phyloP scores from a whole-genome alignment of 2,888 invertebrate species.

The Apamea epomidion region DNA sequence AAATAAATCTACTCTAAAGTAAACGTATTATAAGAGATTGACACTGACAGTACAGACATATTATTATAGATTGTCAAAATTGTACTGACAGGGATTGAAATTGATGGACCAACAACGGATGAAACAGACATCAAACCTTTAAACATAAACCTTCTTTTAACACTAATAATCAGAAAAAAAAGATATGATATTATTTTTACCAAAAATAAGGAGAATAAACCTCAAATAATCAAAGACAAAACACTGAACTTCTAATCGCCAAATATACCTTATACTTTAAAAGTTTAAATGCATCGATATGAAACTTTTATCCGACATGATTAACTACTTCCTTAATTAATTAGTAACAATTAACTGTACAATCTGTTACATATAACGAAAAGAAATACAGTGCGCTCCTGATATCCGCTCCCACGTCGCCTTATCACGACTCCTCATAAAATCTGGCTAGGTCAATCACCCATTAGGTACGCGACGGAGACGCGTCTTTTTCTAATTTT shows the following conservation, averaged over 20 bases:
- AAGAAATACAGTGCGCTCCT: constrained; percentile 32
- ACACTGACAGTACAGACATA: constrained; percentile 17
- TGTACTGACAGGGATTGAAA: background rate
- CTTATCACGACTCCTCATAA: constrained; percentile 64
- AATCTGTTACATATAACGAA: constrained; percentile 43
- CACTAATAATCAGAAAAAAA: background rate
- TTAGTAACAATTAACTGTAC: constrained; percentile 19
- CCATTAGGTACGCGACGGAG: constrained; percentile 8
- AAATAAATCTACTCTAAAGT: constrained; percentile 23
- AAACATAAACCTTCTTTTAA: background rate
- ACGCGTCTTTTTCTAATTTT: background rate
- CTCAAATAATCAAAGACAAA: background rate
- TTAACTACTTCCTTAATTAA: constrained; percentile 50
- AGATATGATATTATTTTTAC: background rate
- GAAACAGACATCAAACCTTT: background rate
- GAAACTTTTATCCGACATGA: constrained; percentile 13
- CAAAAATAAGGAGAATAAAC: background rate
- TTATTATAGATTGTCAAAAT: background rate
- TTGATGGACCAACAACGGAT: background rate
- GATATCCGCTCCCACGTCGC: constrained; percentile 65
- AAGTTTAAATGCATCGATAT: constrained; percentile 2
- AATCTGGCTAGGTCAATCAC: constrained; percentile 56
- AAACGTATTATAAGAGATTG: constrained; percentile 30
- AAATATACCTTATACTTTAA: background rate
- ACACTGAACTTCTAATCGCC: background rate